Base-by-base conservation (phyloP, 2,113 vertebrate genomes). In the Limnothrissa miodon region DNA sequence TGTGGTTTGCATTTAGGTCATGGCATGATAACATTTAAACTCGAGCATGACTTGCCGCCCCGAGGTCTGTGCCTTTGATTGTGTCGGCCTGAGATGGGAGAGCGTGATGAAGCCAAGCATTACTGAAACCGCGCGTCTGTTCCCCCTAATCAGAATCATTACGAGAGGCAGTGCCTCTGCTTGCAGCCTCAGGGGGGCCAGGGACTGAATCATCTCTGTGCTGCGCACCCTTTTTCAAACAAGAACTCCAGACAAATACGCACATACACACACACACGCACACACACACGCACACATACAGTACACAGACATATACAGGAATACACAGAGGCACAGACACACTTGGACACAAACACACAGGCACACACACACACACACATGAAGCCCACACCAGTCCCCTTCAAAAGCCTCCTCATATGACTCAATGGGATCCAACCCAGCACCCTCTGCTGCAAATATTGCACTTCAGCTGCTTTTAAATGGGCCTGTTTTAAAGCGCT, bases 351-450 rank as follows among this genome's bases (percentile, higher is more conserved):
- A 83, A 81, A 86, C 78, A 83, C n/a, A 33, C 6, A 25, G 23
- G 25, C 56, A 59, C 80, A 82, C 83, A 88, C 81, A 81, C 51
- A 45, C n/a, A 81, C 53, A 39, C 45, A 79, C 81, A 80, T 82
- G 80, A 45, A 74, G 66, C 66, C 66, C 66, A 74, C 66, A 33
- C 66, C 11, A 36, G 13, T 74, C 13, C 9, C 66, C 66, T 74
- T 74, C 25, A 74, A 74, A 33, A 36, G 66, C 29, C 66, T 74
- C 66, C 13, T 74, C 66, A 74, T 74, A 74, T 74, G 66, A 74
- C 66, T 74, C 66, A 83, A 51, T 85, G 80, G 39, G 66, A 83
- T 36, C 39, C 78, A 86, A 82, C 66, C 39, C 86, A 81, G 83
- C 45, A 83, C 29, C 39, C 74, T 83, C 83, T 66, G 59, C 39